Percentiles rank a stretch among this genome's conserved stretches.
phyloP scores from a whole-genome alignment of 64 coral and sea anemone species.

The Orbicella faveolata region DNA sequence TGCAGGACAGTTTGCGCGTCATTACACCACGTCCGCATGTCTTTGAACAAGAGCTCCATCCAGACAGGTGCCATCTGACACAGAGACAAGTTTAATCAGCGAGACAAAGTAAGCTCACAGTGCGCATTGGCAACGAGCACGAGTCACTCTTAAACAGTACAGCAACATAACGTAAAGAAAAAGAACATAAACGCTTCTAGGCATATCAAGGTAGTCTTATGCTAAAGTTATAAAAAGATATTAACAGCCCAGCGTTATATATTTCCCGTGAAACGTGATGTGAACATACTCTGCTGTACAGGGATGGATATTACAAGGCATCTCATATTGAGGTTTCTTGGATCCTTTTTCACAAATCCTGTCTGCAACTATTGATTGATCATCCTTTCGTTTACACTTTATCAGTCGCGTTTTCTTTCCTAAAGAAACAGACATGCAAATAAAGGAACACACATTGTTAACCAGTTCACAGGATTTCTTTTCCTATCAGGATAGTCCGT shows the following conservation, averaged over 20 bases:
- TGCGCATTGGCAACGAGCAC: neutral
- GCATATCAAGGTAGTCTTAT: too few relatives aligned
- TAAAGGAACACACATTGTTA: neutral
- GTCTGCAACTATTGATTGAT: conserved; percentile 1
- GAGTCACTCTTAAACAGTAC: neutral
- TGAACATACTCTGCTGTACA: conserved; percentile 1
- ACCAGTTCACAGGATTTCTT: too few relatives aligned
- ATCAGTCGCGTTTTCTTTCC: neutral
- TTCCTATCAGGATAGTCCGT: too few relatives aligned
- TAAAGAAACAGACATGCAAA: neutral
- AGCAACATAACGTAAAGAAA: neutral
- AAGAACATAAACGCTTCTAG: neutral
- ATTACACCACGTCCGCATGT: conserved; percentile 2
- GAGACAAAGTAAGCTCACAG: neutral
- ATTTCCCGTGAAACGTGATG: too few relatives aligned
- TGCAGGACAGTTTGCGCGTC: neutral
- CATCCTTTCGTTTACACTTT: conserved; percentile 22
- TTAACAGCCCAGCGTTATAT: too few relatives aligned
- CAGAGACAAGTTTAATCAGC: neutral
- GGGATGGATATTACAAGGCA: neutral
- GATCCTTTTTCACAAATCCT: neutral
- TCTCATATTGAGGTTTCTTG: neutral
- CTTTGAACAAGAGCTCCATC: conserved; percentile 20
- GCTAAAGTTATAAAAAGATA: too few relatives aligned
- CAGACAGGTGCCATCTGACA: conserved; percentile 18